Evolutionary conservation across 2,888 invertebrate genomes (phyloP).

Genomic region (Heliconius charithonia): DNA sequence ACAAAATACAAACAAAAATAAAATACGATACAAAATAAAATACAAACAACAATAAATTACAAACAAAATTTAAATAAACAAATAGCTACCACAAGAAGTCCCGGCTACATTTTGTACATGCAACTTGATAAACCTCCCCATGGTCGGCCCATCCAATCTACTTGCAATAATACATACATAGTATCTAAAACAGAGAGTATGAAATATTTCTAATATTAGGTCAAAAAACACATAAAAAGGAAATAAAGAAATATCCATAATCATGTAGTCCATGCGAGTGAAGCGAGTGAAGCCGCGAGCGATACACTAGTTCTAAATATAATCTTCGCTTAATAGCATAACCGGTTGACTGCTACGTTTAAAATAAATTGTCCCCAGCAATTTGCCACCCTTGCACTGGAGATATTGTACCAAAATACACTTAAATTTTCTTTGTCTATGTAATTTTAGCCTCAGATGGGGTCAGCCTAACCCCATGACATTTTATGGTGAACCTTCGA

Average conservation of each 20-base stretch:
- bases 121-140: too few relatives aligned
- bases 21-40: too few relatives aligned
- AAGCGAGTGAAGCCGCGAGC: not conserved
- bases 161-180: too few relatives aligned
- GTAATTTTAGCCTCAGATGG: constrained; percentile 75
- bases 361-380: constrained; percentile 76
- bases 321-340: constrained; percentile 56
- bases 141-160: too few relatives aligned
- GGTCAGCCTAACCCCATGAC: constrained; percentile 69
- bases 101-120: too few relatives aligned
- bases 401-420: constrained; percentile 79
- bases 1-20: too few relatives aligned
- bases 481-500: constrained; percentile 67
- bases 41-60: too few relatives aligned
- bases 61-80: too few relatives aligned
- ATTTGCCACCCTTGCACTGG: constrained; percentile 71
- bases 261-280: not conserved
- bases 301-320: constrained; percentile 38
- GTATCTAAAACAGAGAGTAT: not conserved
- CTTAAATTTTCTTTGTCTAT: constrained; percentile 80
- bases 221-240: not conserved
- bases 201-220: not conserved
- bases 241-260: not conserved
- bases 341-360: constrained; percentile 69
- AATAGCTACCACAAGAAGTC: too few relatives aligned